Base-by-base conservation (phyloP, 1,140 invertebrate species). In the Samia ricini region DNA sequence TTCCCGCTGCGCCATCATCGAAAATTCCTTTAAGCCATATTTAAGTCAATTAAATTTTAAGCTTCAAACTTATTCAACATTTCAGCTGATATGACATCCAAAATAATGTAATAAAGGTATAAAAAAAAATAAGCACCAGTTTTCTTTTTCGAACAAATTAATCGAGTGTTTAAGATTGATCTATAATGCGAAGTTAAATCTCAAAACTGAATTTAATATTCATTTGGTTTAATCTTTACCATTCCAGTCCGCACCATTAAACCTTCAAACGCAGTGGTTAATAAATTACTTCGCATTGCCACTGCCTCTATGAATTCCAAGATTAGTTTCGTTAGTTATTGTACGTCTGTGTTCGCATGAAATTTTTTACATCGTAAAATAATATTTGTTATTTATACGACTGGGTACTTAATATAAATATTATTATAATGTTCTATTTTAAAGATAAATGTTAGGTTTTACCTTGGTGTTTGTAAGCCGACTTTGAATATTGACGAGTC, bases 181-280 rank as follows among this genome's bases (percentile, higher is more conserved):
- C 8, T 42, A 42, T 15, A 42, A 15, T 15, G 4, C 8, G n/a
- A 42, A 42, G 33, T 29, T 0, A 42, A 42, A 42, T 42, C 33
- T 42, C 33, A 42, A 42, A 42, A 12, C 26, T 57, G 48, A 19
- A 55, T 52, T 69, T 63, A 64, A 74, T 74, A 71, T 75, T 68
- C 65, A 66, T 60, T 61, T 64, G 50, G 60, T 57, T 58, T 52
- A 62, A 60, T 61, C 63, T 64, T 76, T 76, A 76, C 73, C 71
- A 65, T 69, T 68, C n/a, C 63, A 72, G 69, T 73, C 71, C 71
- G 60, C 68, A 26, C 71, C 71, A 73, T 76, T 76, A 71, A 71
- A 51, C 63, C 55, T 59, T 66, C 66, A 51, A 72, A 71, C 60
- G 48, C 60, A 60, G 65, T 23, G 60, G 64, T 63, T 67, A 64